Base-by-base conservation (phyloP, 1,140 invertebrate species). In the Drosophila kepulauana region DNA sequence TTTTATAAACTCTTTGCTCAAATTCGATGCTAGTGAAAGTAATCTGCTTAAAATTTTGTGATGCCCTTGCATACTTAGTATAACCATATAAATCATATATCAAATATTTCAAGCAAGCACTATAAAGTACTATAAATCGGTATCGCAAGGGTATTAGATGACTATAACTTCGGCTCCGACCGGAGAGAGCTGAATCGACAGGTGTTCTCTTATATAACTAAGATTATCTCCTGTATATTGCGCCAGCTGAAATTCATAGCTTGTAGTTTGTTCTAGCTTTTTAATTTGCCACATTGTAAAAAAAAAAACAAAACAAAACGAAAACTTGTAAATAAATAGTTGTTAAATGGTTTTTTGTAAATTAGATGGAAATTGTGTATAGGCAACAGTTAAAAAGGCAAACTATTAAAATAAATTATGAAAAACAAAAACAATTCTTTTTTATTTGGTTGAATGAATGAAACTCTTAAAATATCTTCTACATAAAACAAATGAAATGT, bases 281-380 rank as follows among this genome's bases (percentile, higher is more conserved):
- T 87, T 87, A 75, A 63, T 86, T 86, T 88, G 84, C 79, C 65
- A 54, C 75, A 51, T 78, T 82, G 65, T 75, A 81, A 74, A 69
- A 74, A 38, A 41, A 48, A 59, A 48, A 62, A 38, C 35, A 56
- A 13, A 48, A 46, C 28, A 35, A 38, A 41, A 41, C 16, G 54
- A 41, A 57, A 57, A 20, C 13, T 57, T 57, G 58, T 74, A 79
- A 82, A 64, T 74, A 65, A 48, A 65, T 78, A 81, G 81, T 80
- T 84, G 81, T 85, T 81, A 78, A 87, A 82, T 65, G 48, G 84
- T 72, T 86, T 88, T 54, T 87, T 86, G 65, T 86, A 87, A 82
- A 79, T 73, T 86, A 86, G 82, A 82, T 58, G 58, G 59, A 79
- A 66, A 76, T 76, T 86, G 71, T 85, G 82, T 85, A 81, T 86